Percentiles rank a stretch among this genome's conserved stretches.
Conservation (phyloP, 2,888 invertebrate genomes). For the Laspeyria flexula region DNA sequence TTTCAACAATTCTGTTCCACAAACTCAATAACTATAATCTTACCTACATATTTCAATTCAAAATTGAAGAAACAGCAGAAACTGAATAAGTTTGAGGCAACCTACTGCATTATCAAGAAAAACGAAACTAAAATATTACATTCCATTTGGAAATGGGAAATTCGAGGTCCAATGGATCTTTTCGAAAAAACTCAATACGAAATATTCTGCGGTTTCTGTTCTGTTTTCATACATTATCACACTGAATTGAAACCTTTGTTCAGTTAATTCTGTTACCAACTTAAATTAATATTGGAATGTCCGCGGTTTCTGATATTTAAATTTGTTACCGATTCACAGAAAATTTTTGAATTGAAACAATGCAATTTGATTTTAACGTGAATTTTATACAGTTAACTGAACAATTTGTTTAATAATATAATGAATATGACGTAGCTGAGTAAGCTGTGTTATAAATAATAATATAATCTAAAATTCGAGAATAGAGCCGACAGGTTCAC, state of each 20-base stretch:
- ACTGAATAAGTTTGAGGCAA: background rate
- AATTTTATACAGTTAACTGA: no score
- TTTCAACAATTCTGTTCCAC: background rate
- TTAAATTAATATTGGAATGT: conserved; percentile 27
- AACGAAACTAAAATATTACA: conserved; percentile 29
- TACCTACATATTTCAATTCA: background rate
- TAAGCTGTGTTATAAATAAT: no score
- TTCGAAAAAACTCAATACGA: conserved; percentile 20
- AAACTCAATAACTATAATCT: no score
- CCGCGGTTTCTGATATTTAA: conserved; percentile 13
- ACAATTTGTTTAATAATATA: no score
- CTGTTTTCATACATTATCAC: conserved; percentile 12
- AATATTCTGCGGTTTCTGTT: conserved; percentile 39
- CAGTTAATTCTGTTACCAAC: conserved; percentile 34
- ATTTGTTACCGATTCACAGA: conserved; percentile 12
- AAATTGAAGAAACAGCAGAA: background rate
- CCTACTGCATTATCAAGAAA: background rate
- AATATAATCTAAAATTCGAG: no score
- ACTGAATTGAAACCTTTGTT: conserved; percentile 33
- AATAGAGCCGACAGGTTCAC: no score
- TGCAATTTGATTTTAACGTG: no score
- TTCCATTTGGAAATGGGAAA: conserved; percentile 25
- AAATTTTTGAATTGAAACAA: background rate
- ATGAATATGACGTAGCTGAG: no score
- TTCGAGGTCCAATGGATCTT: conserved; percentile 26